Conservation (phyloP, 2,888 invertebrate species). For the Dryadula phaetusa region DNA sequence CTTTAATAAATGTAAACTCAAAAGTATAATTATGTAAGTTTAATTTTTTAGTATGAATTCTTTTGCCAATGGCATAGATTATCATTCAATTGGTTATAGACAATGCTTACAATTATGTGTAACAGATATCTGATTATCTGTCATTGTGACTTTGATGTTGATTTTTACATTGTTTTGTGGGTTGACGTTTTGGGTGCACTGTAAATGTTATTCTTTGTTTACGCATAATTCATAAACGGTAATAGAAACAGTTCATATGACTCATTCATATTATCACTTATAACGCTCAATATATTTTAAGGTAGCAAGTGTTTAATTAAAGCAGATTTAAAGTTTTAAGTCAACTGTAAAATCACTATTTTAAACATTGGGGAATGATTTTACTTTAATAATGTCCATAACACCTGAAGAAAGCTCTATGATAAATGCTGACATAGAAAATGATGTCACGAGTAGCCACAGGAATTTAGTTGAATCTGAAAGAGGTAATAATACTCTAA, state of each 20-base stretch:
- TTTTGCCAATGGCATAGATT: too few species aligned
- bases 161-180: slow-evolving; percentile 6
- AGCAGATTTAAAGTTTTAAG: slow-evolving; percentile 12
- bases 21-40: background rate
- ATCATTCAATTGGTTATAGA: background rate
- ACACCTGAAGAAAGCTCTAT: slow-evolving; percentile 74
- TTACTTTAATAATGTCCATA: slow-evolving; percentile 64
- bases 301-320: background rate
- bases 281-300: slow-evolving; percentile 1
- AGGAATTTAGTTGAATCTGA: slow-evolving; percentile 69
- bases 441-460: slow-evolving; percentile 71
- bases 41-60: too few species aligned
- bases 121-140: background rate
- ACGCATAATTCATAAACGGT: slow-evolving; percentile 26
- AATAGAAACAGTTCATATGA: slow-evolving; percentile 31
- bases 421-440: slow-evolving; percentile 74
- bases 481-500: slow-evolving; percentile 55
- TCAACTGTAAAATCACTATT: slow-evolving; percentile 4
- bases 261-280: slow-evolving; percentile 32
- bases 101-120: background rate
- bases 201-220: slow-evolving; percentile 38
- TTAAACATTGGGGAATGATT: slow-evolving; percentile 47
- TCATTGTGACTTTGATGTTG: slow-evolving; percentile 21
- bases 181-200: slow-evolving; percentile 13
- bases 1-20: too few species aligned